These are phyloP conservation scores for Argya squamiceps DNA, from an alignment of 2,797 vertebrate genomes.

Conservation along the genomic window DNA sequence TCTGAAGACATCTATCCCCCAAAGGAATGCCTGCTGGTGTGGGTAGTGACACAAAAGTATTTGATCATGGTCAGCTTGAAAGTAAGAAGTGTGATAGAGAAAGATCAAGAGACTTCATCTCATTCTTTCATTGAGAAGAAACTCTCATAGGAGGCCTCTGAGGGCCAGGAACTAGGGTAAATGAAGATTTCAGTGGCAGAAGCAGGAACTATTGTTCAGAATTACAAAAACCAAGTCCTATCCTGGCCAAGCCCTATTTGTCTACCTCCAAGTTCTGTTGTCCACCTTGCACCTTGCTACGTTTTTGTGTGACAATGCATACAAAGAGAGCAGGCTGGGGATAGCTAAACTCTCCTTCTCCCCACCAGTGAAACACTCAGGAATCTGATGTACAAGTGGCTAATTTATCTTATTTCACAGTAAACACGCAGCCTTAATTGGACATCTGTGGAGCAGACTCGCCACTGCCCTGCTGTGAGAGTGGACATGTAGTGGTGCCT, in stretches of 20 bases:
- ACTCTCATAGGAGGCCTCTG: rapidly evolving
- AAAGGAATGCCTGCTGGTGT: background rate
- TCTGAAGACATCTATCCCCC: background rate
- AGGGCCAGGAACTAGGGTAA: background rate
- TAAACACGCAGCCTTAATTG: background rate
- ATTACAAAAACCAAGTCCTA: background rate
- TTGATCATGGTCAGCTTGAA: background rate
- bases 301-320: background rate
- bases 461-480: background rate
- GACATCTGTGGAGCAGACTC: background rate
- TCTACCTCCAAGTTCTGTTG: background rate
- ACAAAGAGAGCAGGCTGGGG: background rate
- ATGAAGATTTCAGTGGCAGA: background rate
- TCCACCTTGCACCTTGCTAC: background rate
- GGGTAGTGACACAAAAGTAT: rapidly evolving
- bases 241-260: background rate
- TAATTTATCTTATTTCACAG: background rate
- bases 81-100: background rate
- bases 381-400: background rate
- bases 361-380: background rate
- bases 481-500: background rate
- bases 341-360: background rate
- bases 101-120: background rate
- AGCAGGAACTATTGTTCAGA: background rate
- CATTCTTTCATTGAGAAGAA: background rate